Percentiles rank a stretch among this genome's conserved stretches.
phyloP scores from a whole-genome alignment of 1,140 invertebrate genomes.

The Melitaea cinxia region DNA sequence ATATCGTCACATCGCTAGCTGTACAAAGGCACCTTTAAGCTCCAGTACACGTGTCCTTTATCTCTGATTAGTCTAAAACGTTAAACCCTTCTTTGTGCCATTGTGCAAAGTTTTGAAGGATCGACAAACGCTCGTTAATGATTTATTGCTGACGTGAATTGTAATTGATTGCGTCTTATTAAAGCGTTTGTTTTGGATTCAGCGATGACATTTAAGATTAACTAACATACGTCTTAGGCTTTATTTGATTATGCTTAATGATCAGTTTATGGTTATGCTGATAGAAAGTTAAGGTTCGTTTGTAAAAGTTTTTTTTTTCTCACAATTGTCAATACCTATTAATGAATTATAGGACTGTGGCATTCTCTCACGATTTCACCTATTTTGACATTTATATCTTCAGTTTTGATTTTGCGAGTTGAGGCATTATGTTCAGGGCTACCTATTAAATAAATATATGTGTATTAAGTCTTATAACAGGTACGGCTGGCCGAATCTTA shows the following conservation, averaged over 20 bases:
- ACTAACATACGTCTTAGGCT: not conserved
- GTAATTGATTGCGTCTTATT: constrained; percentile 34
- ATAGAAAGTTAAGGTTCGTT: too few relatives aligned
- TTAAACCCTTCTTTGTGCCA: constrained; percentile 32
- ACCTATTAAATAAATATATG: too few relatives aligned
- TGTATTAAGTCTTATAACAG: too few relatives aligned
- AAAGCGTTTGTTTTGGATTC: constrained; percentile 26
- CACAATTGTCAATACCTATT: too few relatives aligned
- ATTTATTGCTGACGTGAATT: constrained; percentile 56
- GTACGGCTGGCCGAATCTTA: too few relatives aligned
- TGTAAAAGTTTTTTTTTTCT: too few relatives aligned
- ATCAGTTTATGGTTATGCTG: too few relatives aligned
- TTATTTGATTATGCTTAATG: not conserved
- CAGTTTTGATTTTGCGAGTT: too few relatives aligned
- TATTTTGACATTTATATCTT: too few relatives aligned
- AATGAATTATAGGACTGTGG: too few relatives aligned
- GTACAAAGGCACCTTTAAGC: constrained; percentile 6
- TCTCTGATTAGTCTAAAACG: constrained; percentile 65
- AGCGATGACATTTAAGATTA: constrained; percentile 7
- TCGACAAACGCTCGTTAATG: constrained; percentile 63
- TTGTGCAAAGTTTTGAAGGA: constrained; percentile 28
- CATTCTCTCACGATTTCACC: too few relatives aligned
- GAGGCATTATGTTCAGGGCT: too few relatives aligned
- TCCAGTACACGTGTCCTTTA: constrained; percentile 68
- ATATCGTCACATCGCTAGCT: not conserved